phyloP scores from a whole-genome alignment of 1,140 invertebrate genomes.

The Leptinotarsa undecemlineata region DNA sequence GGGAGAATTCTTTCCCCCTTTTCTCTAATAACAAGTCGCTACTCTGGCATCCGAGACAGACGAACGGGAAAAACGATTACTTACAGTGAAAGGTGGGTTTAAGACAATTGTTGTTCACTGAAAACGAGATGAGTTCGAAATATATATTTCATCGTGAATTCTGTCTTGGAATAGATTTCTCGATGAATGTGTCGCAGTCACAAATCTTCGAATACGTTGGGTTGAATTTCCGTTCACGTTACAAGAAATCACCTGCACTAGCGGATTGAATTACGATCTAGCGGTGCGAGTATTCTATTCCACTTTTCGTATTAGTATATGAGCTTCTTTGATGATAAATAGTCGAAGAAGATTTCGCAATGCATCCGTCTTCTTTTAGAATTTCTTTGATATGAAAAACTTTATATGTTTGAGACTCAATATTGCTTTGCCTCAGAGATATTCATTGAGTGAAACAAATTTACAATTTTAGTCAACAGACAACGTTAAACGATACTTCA shows the following conservation, averaged over 20 bases:
- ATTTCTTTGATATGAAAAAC: too few species aligned
- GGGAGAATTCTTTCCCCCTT: conserved; percentile 37
- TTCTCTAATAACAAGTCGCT: conserved; percentile 41
- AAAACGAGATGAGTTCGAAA: conserved; percentile 45
- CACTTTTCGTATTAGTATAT: too few species aligned
- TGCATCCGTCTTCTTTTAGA: too few species aligned
- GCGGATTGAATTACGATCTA: neutral
- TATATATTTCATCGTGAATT: conserved; percentile 48
- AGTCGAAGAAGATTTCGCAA: too few species aligned
- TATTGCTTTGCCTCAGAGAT: too few species aligned
- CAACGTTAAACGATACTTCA: too few species aligned
- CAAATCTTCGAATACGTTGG: neutral
- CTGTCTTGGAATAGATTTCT: conserved; percentile 44
- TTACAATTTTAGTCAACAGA: too few species aligned
- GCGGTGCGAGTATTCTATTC: neutral
- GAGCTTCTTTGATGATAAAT: too few species aligned
- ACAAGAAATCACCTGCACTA: neutral
- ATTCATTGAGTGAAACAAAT: too few species aligned
- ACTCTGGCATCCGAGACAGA: conserved; percentile 42
- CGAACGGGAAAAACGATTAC: conserved; percentile 47
- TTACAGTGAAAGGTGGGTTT: conserved; percentile 43
- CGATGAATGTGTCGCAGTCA: conserved; percentile 34
- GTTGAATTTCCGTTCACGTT: neutral
- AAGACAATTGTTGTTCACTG: conserved; percentile 47
- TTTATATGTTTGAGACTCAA: too few species aligned